phyloP scores from a whole-genome alignment of 2,113 vertebrate genomes.

The Benitochromis conjunctus region DNA sequence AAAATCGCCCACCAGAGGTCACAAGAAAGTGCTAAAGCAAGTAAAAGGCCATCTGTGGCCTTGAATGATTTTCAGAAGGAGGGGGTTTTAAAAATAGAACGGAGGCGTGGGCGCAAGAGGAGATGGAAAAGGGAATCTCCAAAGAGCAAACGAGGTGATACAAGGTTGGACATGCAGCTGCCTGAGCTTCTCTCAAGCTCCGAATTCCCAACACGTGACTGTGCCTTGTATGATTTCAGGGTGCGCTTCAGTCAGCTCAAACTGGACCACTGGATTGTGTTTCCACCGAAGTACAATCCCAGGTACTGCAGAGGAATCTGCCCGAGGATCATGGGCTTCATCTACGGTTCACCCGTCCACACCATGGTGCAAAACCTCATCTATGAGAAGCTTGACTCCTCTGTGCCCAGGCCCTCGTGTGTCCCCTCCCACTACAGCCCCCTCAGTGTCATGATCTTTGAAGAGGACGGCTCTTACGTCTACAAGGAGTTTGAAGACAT shows the following conservation, averaged over 20 bases:
- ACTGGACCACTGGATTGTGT: conserved; percentile 92
- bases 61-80: not conserved
- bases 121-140: conserved; percentile 66
- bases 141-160: conserved; percentile 15
- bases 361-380: conserved; percentile 94
- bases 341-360: conserved; percentile 89
- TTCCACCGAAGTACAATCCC: conserved; percentile 88
- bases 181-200: conserved; percentile 75
- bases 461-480: conserved; percentile 85
- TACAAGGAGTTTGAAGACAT: conserved; percentile 95
- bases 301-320: conserved; percentile 91
- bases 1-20: conserved; percentile 74
- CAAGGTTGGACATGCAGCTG: conserved; percentile 51
- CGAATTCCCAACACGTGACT: conserved; percentile 79
- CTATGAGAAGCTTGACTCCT: conserved; percentile 84
- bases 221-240: conserved; percentile 85
- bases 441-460: conserved; percentile 86
- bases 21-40: conserved; percentile 4
- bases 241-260: conserved; percentile 89
- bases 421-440: conserved; percentile 89
- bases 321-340: conserved; percentile 79
- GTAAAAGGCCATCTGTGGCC: not conserved
- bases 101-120: conserved; percentile 47
- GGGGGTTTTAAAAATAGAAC: not conserved
- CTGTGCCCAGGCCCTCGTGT: conserved; percentile 85